phyloP scores from a whole-genome alignment of 2,113 vertebrate genomes.

The Aspidoscelis tigris region DNA sequence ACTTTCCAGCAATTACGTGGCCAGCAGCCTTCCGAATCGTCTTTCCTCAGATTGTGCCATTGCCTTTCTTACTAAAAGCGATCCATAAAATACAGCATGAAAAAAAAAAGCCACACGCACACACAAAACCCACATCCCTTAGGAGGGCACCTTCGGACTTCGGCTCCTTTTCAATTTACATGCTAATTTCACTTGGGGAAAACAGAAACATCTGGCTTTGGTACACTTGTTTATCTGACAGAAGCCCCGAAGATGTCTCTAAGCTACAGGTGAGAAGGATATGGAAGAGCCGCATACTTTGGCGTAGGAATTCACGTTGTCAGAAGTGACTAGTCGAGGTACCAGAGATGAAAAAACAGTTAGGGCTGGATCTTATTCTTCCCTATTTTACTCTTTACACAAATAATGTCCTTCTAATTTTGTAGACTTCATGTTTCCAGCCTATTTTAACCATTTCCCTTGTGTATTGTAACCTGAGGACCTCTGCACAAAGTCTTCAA shows the following conservation, averaged over 20 bases:
- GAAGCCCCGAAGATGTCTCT: conserved; percentile 25
- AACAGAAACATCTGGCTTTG: not conserved
- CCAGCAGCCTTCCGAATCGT: not conserved
- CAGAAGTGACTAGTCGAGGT: no score
- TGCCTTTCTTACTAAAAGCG: not conserved
- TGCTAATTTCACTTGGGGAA: conserved; percentile 5
- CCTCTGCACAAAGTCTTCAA: not conserved
- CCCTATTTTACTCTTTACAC: not conserved
- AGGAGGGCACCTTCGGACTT: not conserved
- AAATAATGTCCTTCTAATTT: not conserved
- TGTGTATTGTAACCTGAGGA: not conserved
- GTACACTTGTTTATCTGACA: not conserved
- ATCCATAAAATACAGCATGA: not conserved
- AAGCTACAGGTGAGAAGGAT: conserved; percentile 64
- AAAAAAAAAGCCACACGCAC: not conserved
- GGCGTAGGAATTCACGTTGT: accelerated
- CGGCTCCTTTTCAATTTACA: accelerated
- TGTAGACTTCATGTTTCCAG: not conserved
- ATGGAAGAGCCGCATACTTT: not conserved
- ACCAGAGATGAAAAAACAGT: not conserved
- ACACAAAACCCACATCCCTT: not conserved
- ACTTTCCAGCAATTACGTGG: conserved; percentile 4
- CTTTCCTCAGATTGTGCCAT: not conserved
- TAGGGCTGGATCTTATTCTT: not conserved
- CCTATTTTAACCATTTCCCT: no score